Evolutionary conservation across 1,140 invertebrate species (phyloP).

Genomic region (Leguminivora glycinivorella): DNA sequence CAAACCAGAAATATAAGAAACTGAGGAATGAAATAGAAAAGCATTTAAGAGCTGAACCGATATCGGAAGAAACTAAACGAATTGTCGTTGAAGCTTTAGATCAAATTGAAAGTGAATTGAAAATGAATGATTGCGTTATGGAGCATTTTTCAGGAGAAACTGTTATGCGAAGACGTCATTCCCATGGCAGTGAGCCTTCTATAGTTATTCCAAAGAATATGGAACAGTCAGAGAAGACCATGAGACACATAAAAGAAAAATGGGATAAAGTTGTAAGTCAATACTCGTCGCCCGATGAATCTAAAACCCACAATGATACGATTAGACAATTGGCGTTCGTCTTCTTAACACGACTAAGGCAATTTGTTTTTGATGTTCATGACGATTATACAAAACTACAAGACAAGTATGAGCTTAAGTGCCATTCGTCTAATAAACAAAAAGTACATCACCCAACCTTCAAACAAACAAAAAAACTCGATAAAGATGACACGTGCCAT

Average conservation of each 20-base stretch:
- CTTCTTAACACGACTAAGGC: neutral
- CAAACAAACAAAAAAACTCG: neutral
- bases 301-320: neutral
- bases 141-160: neutral
- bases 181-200: neutral
- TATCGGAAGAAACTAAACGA: neutral
- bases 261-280: neutral
- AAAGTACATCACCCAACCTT: neutral
- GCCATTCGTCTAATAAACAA: neutral
- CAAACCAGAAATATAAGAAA: neutral
- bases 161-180: neutral
- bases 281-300: neutral
- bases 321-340: neutral
- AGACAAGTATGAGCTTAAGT: neutral
- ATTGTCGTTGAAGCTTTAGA: neutral
- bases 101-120: neutral
- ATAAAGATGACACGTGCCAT: neutral
- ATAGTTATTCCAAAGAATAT: neutral
- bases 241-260: neutral
- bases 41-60: neutral
- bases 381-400: neutral
- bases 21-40: neutral
- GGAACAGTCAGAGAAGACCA: neutral
- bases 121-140: neutral
- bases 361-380: neutral